Evolutionary conservation across 2,888 invertebrate genomes (phyloP).

Genomic region (Tromatobia lineatoria): DNA sequence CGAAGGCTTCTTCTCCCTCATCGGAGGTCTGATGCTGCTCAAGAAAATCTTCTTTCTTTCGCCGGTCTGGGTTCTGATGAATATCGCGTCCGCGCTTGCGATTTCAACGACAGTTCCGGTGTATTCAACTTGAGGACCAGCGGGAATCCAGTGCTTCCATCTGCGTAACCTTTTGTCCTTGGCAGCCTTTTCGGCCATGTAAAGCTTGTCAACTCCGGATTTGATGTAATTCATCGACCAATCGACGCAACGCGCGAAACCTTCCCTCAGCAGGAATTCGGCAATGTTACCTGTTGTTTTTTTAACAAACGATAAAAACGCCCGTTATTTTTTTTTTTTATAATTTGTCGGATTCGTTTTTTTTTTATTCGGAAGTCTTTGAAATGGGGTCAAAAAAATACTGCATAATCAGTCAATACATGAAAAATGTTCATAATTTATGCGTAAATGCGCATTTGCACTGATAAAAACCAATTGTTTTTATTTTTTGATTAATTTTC

Average conservation of each 20-base stretch:
- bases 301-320: background rate
- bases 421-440: no score
- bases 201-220: conserved; percentile 92
- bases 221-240: conserved; percentile 95
- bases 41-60: conserved; percentile 96
- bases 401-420: no score
- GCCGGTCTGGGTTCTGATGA: conserved; percentile 93
- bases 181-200: conserved; percentile 94
- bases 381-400: no score
- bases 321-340: background rate
- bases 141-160: conserved; percentile 96
- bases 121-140: conserved; percentile 91
- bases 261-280: conserved; percentile 94
- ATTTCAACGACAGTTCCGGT: conserved; percentile 95
- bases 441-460: no score
- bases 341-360: no score
- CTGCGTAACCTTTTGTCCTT: conserved; percentile 94
- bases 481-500: no score
- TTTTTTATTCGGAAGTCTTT: no score
- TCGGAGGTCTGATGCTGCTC: conserved; percentile 98
- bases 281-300: conserved; percentile 93
- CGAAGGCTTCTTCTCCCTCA: conserved; percentile 88
- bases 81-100: conserved; percentile 97
- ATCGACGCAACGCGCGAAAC: conserved; percentile 97
- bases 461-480: no score